These are phyloP conservation scores for Gopherus evgoodei DNA, from an alignment of 2,113 vertebrate genomes.

Conservation along the genomic window DNA sequence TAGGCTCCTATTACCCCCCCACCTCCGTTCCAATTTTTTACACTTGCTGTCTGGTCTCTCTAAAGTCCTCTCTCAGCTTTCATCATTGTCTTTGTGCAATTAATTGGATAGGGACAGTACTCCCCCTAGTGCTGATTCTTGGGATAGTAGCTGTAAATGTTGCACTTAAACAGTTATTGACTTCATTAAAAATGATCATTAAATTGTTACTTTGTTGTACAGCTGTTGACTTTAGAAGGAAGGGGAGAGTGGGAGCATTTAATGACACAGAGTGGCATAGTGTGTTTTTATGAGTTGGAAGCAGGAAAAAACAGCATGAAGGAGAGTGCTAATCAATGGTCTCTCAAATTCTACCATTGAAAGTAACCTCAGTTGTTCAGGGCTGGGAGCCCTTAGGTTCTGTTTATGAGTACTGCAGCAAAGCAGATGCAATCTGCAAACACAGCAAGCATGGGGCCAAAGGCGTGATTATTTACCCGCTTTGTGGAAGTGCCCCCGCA, in stretches of 20 bases:
- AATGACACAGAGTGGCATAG: background rate
- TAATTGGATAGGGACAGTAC: background rate
- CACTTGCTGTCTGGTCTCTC: background rate
- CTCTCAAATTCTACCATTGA: background rate
- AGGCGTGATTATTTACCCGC: background rate
- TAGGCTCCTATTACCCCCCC: no score
- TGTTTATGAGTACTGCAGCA: background rate
- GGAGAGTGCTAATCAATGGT: background rate
- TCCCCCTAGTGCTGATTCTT: slow-evolving; percentile 31
- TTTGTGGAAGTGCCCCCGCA: background rate
- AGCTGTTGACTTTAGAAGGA: background rate
- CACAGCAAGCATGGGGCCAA: accelerated
- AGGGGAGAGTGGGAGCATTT: background rate
- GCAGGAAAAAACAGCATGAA: background rate
- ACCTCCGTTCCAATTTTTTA: no score
- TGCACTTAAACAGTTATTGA: background rate
- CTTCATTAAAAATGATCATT: slow-evolving; percentile 18
- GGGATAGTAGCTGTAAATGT: background rate
- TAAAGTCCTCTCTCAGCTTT: background rate
- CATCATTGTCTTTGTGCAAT: background rate
- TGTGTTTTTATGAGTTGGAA: slow-evolving; percentile 5
- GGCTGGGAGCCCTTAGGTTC: accelerated
- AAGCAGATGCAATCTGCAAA: background rate
- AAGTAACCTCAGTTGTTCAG: background rate
- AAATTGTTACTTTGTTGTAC: background rate